phyloP scores from a whole-genome alignment of 2,888 invertebrate species.

The Plebejus argus region DNA sequence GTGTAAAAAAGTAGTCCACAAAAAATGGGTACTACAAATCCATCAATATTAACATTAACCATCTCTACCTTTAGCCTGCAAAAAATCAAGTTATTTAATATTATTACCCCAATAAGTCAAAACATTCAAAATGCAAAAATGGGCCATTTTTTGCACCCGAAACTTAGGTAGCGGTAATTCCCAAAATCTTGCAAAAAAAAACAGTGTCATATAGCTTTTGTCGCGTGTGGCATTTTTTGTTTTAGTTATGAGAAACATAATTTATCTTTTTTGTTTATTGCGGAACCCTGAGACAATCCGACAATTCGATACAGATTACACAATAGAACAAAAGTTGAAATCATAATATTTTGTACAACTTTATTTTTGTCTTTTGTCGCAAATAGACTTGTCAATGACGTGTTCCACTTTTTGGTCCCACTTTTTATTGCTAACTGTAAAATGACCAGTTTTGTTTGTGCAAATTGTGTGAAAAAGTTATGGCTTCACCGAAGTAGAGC shows the following conservation, averaged over 20 bases:
- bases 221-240: conserved; percentile 65
- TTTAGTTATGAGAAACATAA: conserved; percentile 34
- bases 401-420: conserved; percentile 13
- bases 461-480: conserved; percentile 28
- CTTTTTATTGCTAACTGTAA: conserved; percentile 25
- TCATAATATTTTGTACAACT: conserved; percentile 11
- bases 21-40: neutral
- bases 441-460: conserved; percentile 14
- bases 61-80: neutral
- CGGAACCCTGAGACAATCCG: neutral
- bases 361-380: conserved; percentile 2
- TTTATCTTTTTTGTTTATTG: conserved; percentile 21
- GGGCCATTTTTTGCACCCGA: conserved; percentile 30
- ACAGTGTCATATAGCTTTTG: conserved; percentile 61
- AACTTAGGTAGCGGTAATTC: conserved; percentile 41
- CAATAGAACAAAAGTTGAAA: conserved; percentile 15
- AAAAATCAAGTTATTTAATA: neutral
- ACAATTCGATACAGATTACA: conserved; percentile 22
- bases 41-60: neutral
- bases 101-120: neutral
- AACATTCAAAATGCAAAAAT: neutral
- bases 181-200: conserved; percentile 52
- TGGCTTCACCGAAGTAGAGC: neutral
- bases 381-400: conserved; percentile 18
- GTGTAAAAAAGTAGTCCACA: neutral